A percentile compares a stretch with the other conserved stretches of the same genome.
Evolutionary conservation across 2,113 vertebrate species (phyloP).

Genomic region (Holacanthus passer): DNA sequence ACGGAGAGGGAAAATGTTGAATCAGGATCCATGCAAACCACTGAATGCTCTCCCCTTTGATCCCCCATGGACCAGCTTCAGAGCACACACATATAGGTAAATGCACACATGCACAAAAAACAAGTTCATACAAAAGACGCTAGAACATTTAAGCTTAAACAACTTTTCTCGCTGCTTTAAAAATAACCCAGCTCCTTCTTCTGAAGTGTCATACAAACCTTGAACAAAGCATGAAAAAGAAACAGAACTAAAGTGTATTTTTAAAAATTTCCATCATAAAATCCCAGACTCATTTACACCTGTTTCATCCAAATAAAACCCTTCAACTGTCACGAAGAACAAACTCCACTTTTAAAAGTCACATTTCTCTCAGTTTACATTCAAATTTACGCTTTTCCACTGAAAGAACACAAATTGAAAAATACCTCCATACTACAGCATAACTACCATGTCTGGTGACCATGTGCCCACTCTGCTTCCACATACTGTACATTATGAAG

Average conservation of each 20-base stretch:
- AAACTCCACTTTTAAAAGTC: slow-evolving; percentile 13
- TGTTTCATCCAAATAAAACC: not conserved
- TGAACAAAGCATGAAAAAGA: not conserved
- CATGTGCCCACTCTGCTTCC: slow-evolving; percentile 55
- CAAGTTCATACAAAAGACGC: not conserved
- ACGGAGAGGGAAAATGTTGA: slow-evolving; percentile 52
- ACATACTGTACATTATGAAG: slow-evolving; percentile 59
- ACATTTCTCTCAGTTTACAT: not conserved
- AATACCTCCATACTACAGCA: not conserved
- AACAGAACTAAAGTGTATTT: not conserved
- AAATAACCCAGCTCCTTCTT: not conserved
- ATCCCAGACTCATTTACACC: not conserved
- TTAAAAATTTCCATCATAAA: not conserved
- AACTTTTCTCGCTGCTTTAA: not conserved
- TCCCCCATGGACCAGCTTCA: not conserved
- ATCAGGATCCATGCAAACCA: slow-evolving; percentile 43
- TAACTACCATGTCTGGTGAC: not conserved
- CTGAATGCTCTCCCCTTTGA: not conserved
- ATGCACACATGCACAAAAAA: not conserved
- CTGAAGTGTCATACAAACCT: not conserved
- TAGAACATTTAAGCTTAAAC: not conserved
- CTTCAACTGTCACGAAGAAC: not conserved
- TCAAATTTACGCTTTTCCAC: not conserved
- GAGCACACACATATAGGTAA: not conserved
- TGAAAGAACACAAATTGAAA: slow-evolving; percentile 7